Evolutionary conservation across 2,888 invertebrate genomes (phyloP).

Genomic region (Heliothis peltigera): DNA sequence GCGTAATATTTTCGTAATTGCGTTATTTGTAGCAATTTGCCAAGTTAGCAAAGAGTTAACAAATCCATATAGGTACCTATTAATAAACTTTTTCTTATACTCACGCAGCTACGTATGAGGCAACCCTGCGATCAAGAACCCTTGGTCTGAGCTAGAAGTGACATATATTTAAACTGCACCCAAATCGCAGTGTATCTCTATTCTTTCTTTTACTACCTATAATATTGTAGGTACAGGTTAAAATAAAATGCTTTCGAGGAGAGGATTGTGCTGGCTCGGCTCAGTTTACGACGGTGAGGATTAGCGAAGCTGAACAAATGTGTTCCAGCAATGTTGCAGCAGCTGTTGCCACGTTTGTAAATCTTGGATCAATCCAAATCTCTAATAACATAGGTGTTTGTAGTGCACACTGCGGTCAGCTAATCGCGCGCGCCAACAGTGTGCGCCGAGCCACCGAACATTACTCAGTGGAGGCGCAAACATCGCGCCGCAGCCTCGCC

Average conservation of each 20-base stretch:
- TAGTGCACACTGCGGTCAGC: constrained; percentile 24
- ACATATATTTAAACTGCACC: too few relatives aligned
- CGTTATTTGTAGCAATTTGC: not conserved
- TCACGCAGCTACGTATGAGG: not conserved
- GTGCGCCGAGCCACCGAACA: not conserved
- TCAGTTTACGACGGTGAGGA: not conserved
- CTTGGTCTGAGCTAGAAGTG: not conserved
- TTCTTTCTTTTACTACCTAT: too few relatives aligned
- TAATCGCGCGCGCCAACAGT: constrained; percentile 26
- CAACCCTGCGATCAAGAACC: not conserved
- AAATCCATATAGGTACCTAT: not conserved
- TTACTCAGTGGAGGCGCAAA: constrained; percentile 45
- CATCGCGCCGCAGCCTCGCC: constrained; percentile 8
- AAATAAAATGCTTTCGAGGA: too few relatives aligned
- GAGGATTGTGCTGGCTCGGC: too few relatives aligned
- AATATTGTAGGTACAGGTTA: too few relatives aligned
- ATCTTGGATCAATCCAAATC: constrained; percentile 20
- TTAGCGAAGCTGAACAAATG: not conserved
- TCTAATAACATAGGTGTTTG: constrained; percentile 38
- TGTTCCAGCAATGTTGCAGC: not conserved
- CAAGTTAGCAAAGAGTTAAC: constrained; percentile 1
- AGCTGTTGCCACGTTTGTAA: constrained; percentile 13
- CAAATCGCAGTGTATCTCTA: too few relatives aligned
- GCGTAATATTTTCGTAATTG: not conserved
- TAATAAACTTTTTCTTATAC: not conserved